Evolutionary conservation across 2,113 vertebrate genomes (phyloP), one percentile per base, ranked within the genome.

Genomic region (Gallinago undulata): DNA sequence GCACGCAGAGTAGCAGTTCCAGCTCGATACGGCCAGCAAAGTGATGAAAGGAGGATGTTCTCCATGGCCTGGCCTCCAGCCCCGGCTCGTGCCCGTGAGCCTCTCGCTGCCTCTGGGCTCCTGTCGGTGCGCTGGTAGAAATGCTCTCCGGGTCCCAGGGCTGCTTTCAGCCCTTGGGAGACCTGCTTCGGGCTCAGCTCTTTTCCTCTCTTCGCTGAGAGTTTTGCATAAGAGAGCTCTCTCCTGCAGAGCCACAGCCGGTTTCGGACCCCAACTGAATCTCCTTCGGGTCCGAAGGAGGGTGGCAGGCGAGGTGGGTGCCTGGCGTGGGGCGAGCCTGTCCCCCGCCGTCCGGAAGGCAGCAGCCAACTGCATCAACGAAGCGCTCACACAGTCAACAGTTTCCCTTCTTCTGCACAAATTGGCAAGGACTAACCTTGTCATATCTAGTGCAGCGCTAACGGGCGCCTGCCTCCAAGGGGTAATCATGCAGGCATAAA

Each of bases 401-500:
- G 93, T 92, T 96, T 89, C 94, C 90, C 84, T 92, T 95, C 95
- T 96, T 94, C 85, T 94, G 98, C 97, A 95, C 97, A 98, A 97
- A 98, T 96, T 98, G 97, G 98, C 98, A 98, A 98, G 95, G 97
- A 98, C 98, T 97, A 98, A 98, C 98, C 98, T 98, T 98, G 96
- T 98, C 98, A 96, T 98, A 98, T 98, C 99, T 95, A 98, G 98
- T 92, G 97, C 96, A 86, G 97, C 41, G 96, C 98, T 98, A 97
- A 98, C 97, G 97, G 98, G 98, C 91, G 94, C 94, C 91, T 98
- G 98, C 98, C 98, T 98, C 98, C 95, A 93, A 98, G 98, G 98
- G 98, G 98, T 98, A 99, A 98, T 99, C 98, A 98, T 97, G 98
- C 98, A 97, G 98, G 98, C 98, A 99, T 98, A 99, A 99, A 98